Evolutionary conservation across 2,797 vertebrate species (phyloP).

Genomic region (Clangula hyemalis): DNA sequence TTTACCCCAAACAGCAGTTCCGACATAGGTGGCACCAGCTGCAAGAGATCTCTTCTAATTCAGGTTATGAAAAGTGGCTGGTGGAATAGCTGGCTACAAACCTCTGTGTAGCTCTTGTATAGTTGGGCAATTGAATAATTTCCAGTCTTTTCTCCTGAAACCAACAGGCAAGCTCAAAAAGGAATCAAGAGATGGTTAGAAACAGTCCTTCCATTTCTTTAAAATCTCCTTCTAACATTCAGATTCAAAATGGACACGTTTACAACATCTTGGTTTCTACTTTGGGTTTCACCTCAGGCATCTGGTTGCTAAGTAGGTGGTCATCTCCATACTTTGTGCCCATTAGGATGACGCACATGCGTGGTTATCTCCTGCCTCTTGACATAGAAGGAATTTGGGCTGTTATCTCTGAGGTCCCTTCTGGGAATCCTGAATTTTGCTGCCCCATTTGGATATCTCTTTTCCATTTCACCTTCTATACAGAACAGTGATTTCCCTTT

Average conservation of each 20-base stretch:
- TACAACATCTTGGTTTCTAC: neutral
- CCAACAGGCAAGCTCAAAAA: neutral
- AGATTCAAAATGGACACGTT: neutral
- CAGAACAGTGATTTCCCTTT: neutral
- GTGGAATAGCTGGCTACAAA: neutral
- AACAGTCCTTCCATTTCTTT: neutral
- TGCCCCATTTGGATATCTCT: neutral
- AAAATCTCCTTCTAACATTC: neutral
- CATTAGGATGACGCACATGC: neutral
- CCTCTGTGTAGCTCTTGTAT: neutral
- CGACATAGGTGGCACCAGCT: neutral
- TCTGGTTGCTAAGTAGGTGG: constrained; percentile 15
- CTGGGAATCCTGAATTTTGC: neutral
- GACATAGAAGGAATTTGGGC: neutral
- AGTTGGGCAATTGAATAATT: neutral
- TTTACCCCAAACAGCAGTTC: neutral
- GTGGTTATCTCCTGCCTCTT: neutral
- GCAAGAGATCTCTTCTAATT: neutral
- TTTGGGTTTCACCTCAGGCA: neutral
- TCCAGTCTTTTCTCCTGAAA: neutral
- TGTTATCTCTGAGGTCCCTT: neutral
- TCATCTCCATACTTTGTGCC: neutral
- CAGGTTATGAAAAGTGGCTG: neutral
- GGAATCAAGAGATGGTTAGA: neutral
- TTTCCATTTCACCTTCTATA: constrained; percentile 1